phyloP scores from a whole-genome alignment of 2,113 vertebrate genomes.

The Lipophrys pholis region DNA sequence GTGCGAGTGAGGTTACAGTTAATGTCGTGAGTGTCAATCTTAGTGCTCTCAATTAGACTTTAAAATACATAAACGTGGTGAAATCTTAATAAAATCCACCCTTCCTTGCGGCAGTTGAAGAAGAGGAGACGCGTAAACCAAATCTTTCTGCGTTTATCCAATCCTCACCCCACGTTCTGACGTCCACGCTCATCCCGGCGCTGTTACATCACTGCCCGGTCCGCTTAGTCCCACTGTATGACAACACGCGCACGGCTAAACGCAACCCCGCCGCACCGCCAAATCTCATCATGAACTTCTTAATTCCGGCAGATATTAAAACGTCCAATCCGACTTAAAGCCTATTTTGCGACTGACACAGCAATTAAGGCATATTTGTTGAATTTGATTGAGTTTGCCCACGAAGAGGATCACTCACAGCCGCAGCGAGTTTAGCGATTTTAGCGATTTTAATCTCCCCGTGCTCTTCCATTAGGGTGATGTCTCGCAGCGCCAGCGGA shows the following conservation, averaged over 20 bases:
- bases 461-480: constrained; percentile 46
- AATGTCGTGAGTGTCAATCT: too few species aligned
- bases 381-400: constrained; percentile 59
- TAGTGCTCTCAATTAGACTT: too few species aligned
- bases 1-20: too few species aligned
- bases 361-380: constrained; percentile 67
- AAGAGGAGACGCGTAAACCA: too few species aligned
- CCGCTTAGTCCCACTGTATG: constrained; percentile 20
- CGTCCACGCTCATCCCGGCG: not conserved
- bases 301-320: constrained; percentile 62
- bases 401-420: constrained; percentile 41
- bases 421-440: constrained; percentile 37
- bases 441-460: constrained; percentile 56
- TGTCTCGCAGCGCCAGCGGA: constrained; percentile 25
- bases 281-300: constrained; percentile 56
- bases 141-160: too few species aligned
- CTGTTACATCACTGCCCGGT: not conserved
- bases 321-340: constrained; percentile 56
- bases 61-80: too few species aligned
- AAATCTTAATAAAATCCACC: too few species aligned
- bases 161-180: too few species aligned
- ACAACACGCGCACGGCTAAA: not conserved
- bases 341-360: constrained; percentile 57
- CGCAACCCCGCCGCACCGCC: constrained; percentile 6
- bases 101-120: too few species aligned